Evolutionary conservation across 2,888 invertebrate genomes (phyloP), one percentile per base, ranked within the genome.

Genomic region (Phalera bucephala): DNA sequence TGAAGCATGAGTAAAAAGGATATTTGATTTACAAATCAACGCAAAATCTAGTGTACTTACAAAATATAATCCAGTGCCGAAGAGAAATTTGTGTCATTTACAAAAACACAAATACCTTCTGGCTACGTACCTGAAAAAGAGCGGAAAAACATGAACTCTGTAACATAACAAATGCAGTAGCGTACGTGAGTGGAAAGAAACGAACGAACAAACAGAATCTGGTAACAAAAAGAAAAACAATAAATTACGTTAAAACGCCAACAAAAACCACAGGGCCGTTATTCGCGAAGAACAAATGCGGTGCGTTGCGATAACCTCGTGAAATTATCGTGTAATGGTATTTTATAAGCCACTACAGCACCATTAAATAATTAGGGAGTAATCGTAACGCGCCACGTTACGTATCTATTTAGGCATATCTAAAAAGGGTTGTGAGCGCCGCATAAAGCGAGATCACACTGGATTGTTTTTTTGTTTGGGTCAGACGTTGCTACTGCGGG

Each of bases 201-300:
- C 68, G 64, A 71, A 69, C 62, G 64, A 60, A 61, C 46, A 52
- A 12, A 11, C 37, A 43, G 62, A 53, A 66, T 64, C 60, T 58
- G 61, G 52, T 47, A 48, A 56, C 63, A 68, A 77, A 79, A 82
- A 83, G 73, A 75, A 71, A 71, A 77, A 69, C 80, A 64, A 84
- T 84, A 84, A 81, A 85, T 84, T 80, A 77, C 62, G 72, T 77
- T 78, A 76, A 81, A 83, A 76, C 72, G 70, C 58, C 45, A 51
- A 67, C 77, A 79, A 84, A 81, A 82, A 82, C 68, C 63, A 52
- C 52, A 56, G 52, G n/a, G n/a, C n/a, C n/a, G n/a, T n/a, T n/a
- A n/a, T n/a, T n/a, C n/a, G n/a, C n/a, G n/a, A n/a, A n/a, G n/a
- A n/a, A n/a, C n/a, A n/a, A n/a, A n/a, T n/a, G n/a, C n/a, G n/a